Base-by-base conservation (phyloP, 2,888 invertebrate genomes). In the Timema cristinae region DNA sequence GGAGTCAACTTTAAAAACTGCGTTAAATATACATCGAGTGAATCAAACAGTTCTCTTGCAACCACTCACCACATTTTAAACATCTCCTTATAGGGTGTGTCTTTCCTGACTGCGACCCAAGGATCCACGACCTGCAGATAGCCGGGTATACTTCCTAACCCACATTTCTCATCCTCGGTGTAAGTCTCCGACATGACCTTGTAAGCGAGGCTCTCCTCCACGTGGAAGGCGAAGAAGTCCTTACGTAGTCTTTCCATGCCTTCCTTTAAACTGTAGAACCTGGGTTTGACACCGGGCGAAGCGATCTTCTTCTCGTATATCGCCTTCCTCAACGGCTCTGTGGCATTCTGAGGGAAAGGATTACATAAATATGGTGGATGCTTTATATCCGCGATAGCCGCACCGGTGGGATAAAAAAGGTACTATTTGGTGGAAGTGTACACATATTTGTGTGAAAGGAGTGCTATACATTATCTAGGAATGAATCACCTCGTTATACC, bases 251-350 rank as follows among this genome's bases (percentile, higher is more conserved):
- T 63, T 11, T 50, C 66, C 69, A 72, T 16, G 11, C 72, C 72
- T n/a, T 66, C 50, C 50, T 51, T 50, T n/a, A 56, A 83, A 77
- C 83, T 50, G 15, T n/a, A 15, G 50, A 50, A 51, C 15, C 51
- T 67, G 50, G n/a, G 50, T n/a, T 15, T 50, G 9, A 5, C 83
- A 4, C 84, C 85, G 75, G 83, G 83, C 0, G 84, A 83, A 4
- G 84, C 84, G 13, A 85, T 84, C 67, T 50, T 15, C 77, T 83
- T 84, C 74, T 84, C 82, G 75, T 85, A 85, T 74, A 85, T 84
- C 0, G 81, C 79, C 76, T 84, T 84, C 1, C 84, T 80, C 67
- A 85, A 79, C 0, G 85, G 85, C 2, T 85, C 85, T 13, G 15
- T 50, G n/a, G 52, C 67, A 13, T 49, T 49, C 67, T 67, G 16